Conservation (phyloP, 1,140 invertebrate genomes). For the Saxidomus purpurata region DNA sequence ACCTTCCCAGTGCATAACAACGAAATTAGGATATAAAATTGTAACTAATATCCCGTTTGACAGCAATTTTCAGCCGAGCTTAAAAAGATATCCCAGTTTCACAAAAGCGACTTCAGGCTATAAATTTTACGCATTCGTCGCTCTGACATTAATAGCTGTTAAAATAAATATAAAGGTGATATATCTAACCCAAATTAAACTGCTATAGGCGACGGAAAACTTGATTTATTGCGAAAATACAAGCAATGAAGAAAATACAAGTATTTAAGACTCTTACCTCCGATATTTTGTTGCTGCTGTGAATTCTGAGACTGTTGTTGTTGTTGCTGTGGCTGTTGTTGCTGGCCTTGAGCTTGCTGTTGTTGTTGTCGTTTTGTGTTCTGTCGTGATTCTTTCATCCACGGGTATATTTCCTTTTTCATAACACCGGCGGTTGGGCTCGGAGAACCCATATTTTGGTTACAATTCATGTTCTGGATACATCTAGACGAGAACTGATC, state of each 20-base stretch:
- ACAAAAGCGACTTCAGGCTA: conserved; percentile 33
- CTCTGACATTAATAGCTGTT: conserved; percentile 60
- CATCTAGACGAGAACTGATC: conserved; percentile 44
- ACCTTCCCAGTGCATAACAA: neutral
- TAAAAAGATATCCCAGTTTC: conserved; percentile 12
- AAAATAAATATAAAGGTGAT: conserved; percentile 49
- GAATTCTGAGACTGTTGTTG: neutral
- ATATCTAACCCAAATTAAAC: conserved; percentile 43
- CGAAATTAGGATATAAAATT: conserved; percentile 31
- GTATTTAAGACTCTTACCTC: conserved; percentile 36
- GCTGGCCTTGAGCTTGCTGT: conserved; percentile 40
- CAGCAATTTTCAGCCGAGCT: conserved; percentile 8
- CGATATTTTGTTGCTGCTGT: conserved; percentile 55
- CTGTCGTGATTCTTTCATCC: conserved; percentile 74
- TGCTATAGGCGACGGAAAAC: neutral
- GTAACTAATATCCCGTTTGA: conserved; percentile 7
- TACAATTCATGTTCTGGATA: conserved; percentile 45
- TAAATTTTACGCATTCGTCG: conserved; percentile 60
- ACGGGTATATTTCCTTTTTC: conserved; percentile 73
- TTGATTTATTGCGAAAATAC: conserved; percentile 52
- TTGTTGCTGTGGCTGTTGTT: conserved; percentile 41
- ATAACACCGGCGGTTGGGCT: conserved; percentile 47
- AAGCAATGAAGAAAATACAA: conserved; percentile 29
- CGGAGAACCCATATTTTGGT: conserved; percentile 30
- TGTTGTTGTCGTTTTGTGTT: conserved; percentile 67